Base-by-base conservation (phyloP, 2,888 invertebrate species). In the Clistopyga incitator region DNA sequence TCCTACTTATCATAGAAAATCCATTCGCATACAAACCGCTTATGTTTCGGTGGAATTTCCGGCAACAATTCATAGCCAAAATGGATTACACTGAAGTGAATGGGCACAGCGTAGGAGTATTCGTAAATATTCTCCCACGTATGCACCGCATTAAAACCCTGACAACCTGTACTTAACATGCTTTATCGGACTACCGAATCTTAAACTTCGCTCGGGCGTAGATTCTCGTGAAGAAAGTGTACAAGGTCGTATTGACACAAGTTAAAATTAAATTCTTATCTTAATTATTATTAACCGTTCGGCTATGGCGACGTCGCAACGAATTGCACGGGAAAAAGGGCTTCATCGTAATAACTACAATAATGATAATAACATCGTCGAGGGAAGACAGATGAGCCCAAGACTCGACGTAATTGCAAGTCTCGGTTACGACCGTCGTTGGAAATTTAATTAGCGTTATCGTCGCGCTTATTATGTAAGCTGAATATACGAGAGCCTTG, bases 391-490 rank as follows among this genome's bases (percentile, higher is more conserved):
- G 50, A 70, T 23, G 54, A 70, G 45, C 45, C 29, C 42, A 64
- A 54, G 77, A 64, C n/a, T 13, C 34, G 42, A 13, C 50, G 77
- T 81, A 80, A 83, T 81, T 84, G 80, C 80, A n/a, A 78, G 61
- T 23, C 71, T 59, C 34, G 47, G 54, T 56, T 23, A 38, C 70
- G 65, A 71, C 71, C 72, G 38, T 64, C 64, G 80, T 78, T 70
- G 74, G 54, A 81, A 84, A 80, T 84, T 77, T 80, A 84, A 84
- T 80, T 84, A 80, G 47, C 77, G 68, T 20, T 64, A 50, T 75
- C 45, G 54, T 20, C 64, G 70, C 54, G 70, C 64, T 29, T 45
- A 56, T 79, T 72, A 50, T 42, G 50, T 71, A 61, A 56, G 38
- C 18, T 38, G 20, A 71, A 59, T 34, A 13, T 56, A 20, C 54